These are phyloP conservation scores for Eutolmus rufibarbis DNA, from an alignment of 2,888 invertebrate genomes.

Conservation along the genomic window DNA sequence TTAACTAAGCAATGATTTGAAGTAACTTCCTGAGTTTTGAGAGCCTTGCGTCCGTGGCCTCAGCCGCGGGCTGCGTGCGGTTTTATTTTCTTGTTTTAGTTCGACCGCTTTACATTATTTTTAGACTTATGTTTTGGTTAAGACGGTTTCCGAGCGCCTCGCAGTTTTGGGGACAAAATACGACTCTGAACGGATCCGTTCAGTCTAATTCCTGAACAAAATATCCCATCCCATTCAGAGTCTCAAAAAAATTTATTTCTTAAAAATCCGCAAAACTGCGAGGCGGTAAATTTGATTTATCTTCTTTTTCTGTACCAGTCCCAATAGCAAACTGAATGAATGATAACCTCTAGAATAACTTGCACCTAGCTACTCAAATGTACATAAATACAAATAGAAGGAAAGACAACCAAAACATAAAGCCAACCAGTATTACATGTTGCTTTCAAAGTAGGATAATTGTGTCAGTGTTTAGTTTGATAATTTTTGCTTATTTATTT, in stretches of 20 bases:
- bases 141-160: not conserved
- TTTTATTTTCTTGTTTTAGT: not conserved
- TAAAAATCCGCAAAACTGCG: not conserved
- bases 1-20: conserved; percentile 35
- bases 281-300: not conserved
- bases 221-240: not conserved
- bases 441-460: conserved; percentile 42
- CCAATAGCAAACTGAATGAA: conserved; percentile 5
- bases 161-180: not conserved
- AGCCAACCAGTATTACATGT: conserved; percentile 35
- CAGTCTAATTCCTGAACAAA: not conserved
- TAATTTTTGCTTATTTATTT: conserved; percentile 30
- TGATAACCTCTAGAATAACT: conserved; percentile 8
- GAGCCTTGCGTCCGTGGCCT: not conserved
- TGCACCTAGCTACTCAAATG: conserved; percentile 25
- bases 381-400: conserved; percentile 15
- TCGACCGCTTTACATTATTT: not conserved
- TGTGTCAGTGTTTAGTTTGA: conserved; percentile 43
- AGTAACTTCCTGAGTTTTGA: conserved; percentile 16
- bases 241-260: not conserved
- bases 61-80: not conserved
- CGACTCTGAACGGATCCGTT: not conserved
- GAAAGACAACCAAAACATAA: conserved; percentile 28
- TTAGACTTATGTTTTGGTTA: conserved; percentile 26
- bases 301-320: not conserved